A percentile compares a stretch with the other conserved stretches of the same genome.
Evolutionary conservation across 1,140 invertebrate genomes (phyloP).

Genomic region (Propsilocerus akamusi): DNA sequence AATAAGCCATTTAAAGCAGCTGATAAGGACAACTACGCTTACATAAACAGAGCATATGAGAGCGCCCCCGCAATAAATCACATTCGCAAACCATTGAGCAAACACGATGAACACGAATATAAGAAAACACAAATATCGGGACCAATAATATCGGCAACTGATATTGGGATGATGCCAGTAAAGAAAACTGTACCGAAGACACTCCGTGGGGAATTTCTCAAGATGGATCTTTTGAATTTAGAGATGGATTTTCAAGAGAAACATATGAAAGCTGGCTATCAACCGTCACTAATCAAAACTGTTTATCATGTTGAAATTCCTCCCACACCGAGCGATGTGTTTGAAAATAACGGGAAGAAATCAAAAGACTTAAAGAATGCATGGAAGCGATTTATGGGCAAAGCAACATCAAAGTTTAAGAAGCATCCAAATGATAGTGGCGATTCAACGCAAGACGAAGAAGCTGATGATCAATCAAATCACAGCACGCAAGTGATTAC

Average conservation of each 20-base stretch:
- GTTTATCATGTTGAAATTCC: conserved; percentile 23
- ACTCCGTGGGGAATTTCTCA: background rate
- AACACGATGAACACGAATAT: background rate
- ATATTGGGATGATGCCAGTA: background rate
- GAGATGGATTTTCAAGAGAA: background rate
- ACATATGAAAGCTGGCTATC: background rate
- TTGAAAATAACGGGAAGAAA: conserved; percentile 14
- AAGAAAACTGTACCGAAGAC: background rate
- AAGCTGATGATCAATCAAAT: background rate
- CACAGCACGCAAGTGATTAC: background rate
- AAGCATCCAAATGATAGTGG: too few relatives aligned
- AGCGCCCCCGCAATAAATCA: background rate
- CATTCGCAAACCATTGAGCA: too few relatives aligned
- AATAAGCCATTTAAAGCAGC: conserved; percentile 12
- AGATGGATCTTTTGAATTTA: background rate
- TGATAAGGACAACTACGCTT: conserved; percentile 10
- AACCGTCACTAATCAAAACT: conserved; percentile 12
- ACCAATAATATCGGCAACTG: background rate
- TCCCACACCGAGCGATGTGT: conserved; percentile 16
- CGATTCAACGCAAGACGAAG: background rate
- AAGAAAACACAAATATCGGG: background rate
- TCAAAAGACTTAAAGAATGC: conserved; percentile 24
- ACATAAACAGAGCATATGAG: background rate
- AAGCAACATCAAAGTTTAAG: conserved; percentile 21
- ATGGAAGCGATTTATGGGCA: conserved; percentile 24